Conservation (phyloP, 2,797 vertebrate species). For the Aselliscus stoliczkanus region DNA sequence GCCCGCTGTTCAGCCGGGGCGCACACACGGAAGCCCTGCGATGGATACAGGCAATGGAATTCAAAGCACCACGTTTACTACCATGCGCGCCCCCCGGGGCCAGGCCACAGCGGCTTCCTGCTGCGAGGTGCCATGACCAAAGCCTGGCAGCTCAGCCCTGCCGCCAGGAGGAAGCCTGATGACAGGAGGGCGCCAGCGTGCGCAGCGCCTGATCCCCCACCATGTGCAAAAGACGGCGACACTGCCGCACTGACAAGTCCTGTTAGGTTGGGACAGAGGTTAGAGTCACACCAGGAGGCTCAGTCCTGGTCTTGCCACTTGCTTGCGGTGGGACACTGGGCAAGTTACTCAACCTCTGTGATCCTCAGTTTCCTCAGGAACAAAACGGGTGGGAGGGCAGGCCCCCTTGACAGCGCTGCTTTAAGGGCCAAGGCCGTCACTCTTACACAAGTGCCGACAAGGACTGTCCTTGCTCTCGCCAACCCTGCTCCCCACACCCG, state of each 20-base stretch:
- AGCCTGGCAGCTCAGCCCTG: too few species aligned
- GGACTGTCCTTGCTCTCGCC: rapidly evolving
- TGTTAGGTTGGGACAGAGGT: not conserved
- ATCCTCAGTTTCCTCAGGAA: not conserved
- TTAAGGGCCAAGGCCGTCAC: not conserved
- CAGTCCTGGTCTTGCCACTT: not conserved
- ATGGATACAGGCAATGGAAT: rapidly evolving
- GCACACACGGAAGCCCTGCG: not conserved
- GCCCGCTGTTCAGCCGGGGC: rapidly evolving
- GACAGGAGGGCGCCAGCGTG: rapidly evolving
- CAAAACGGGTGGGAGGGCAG: not conserved
- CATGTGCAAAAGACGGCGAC: rapidly evolving
- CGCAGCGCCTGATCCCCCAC: rapidly evolving
- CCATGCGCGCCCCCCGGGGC: rapidly evolving
- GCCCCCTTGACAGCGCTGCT: not conserved
- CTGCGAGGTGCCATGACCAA: too few species aligned
- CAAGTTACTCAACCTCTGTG: not conserved
- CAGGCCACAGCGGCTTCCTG: not conserved
- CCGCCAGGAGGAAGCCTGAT: too few species aligned
- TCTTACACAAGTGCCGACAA: not conserved
- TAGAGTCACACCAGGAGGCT: too few species aligned
- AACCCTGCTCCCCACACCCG: too few species aligned
- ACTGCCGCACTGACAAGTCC: rapidly evolving
- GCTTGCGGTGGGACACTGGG: not conserved
- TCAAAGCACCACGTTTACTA: not conserved